Percentiles rank a stretch among this genome's conserved stretches.
Conservation (phyloP, 2,797 vertebrate species). For the Mormyrus hasselquistii region DNA sequence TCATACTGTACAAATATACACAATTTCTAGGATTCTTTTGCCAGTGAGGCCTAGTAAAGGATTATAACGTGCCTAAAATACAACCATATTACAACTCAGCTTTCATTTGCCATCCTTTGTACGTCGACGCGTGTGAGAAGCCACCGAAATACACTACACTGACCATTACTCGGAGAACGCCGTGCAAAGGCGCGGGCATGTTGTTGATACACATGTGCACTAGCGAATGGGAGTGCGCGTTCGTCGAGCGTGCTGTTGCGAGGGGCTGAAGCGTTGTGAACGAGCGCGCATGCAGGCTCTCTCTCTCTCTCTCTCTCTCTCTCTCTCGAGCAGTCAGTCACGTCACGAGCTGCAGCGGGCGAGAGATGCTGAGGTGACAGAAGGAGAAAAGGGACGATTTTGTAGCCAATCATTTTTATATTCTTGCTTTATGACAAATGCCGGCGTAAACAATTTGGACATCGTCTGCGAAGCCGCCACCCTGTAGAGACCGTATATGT, state of each 20-base stretch:
- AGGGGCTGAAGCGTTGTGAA: constrained; percentile 56
- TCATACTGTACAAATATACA: neutral
- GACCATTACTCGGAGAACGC: constrained; percentile 7
- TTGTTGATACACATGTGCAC: constrained; percentile 29
- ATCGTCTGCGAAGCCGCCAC: neutral
- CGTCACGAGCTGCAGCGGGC: constrained; percentile 70
- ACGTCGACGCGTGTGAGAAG: neutral
- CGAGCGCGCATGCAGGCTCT: constrained; percentile 59
- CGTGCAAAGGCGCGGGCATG: constrained; percentile 20
- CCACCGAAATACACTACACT: neutral
- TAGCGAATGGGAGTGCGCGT: constrained; percentile 41
- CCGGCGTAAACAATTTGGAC: constrained; percentile 11
- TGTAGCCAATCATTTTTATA: constrained; percentile 19
- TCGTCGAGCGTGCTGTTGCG: constrained; percentile 60
- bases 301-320: constrained; percentile 25
- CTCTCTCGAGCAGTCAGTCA: constrained; percentile 33
- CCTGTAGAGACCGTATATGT: constrained; percentile 24
- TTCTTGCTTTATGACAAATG: constrained; percentile 18
- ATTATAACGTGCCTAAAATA: neutral
- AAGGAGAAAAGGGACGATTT: constrained; percentile 49
- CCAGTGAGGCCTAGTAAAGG: neutral
- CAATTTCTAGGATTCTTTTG: too few species aligned
- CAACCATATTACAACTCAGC: neutral
- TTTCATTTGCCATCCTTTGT: neutral
- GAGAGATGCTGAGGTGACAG: constrained; percentile 67